Conservation (phyloP, 2,888 invertebrate genomes). For the Callyntrura sp. region DNA sequence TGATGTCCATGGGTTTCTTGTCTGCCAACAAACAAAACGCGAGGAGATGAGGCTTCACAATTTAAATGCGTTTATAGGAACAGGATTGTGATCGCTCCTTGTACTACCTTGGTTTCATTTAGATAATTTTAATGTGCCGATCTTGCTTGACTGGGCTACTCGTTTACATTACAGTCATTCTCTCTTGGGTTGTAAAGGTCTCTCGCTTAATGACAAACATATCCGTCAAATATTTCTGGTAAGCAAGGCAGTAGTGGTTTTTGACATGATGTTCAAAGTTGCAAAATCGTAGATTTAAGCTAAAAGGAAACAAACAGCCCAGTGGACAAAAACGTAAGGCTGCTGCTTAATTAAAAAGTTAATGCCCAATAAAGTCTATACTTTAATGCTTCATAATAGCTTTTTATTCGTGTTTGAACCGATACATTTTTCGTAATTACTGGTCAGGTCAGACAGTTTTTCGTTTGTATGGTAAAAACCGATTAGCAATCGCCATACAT, state of each 20-base stretch:
- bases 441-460: background rate
- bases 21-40: background rate
- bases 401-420: background rate
- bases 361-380: background rate
- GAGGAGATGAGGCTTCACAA: background rate
- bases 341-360: slow-evolving; percentile 19
- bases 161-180: background rate
- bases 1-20: slow-evolving; percentile 25
- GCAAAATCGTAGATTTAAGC: too few species aligned
- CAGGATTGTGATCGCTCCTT: background rate
- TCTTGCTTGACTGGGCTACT: background rate
- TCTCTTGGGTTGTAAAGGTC: background rate
- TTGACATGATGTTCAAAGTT: background rate
- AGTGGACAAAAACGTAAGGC: background rate
- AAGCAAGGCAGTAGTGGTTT: background rate
- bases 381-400: background rate
- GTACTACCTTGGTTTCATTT: background rate
- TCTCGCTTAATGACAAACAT: slow-evolving; percentile 18
- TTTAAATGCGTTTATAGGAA: background rate
- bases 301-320: too few species aligned
- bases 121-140: slow-evolving; percentile 1
- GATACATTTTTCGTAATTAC: slow-evolving; percentile 15
- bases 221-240: slow-evolving; percentile 21
- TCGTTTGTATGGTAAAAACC: background rate
- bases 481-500: background rate